These are phyloP conservation scores for Erpetoichthys calabaricus DNA, from an alignment of 2,797 vertebrate species.

Conservation along the genomic window DNA sequence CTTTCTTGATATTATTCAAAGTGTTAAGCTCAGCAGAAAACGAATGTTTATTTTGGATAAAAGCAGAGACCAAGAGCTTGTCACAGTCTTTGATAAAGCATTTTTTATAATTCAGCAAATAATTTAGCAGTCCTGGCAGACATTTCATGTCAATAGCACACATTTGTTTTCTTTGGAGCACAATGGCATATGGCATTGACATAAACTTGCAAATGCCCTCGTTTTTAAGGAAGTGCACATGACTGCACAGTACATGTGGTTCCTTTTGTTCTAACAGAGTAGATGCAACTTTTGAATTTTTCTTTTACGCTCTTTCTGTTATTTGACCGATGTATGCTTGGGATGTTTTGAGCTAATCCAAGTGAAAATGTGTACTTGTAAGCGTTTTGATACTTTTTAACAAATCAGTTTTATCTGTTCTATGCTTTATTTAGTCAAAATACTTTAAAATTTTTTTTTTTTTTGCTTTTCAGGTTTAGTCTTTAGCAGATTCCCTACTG, in stretches of 20 bases:
- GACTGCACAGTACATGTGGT: not conserved
- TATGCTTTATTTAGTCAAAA: too few species aligned
- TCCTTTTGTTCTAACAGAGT: not conserved
- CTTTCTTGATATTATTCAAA: conserved; percentile 48
- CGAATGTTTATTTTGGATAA: conserved; percentile 51
- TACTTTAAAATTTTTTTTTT: too few species aligned
- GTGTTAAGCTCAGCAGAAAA: conserved; percentile 46
- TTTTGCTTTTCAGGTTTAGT: too few species aligned
- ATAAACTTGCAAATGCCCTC: too few species aligned
- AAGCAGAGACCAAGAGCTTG: conserved; percentile 31
- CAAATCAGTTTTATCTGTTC: too few species aligned
- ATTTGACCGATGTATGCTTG: too few species aligned
- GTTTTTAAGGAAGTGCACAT: not conserved
- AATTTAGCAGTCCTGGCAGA: conserved; percentile 2
- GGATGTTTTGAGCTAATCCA: too few species aligned
- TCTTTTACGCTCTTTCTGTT: too few species aligned
- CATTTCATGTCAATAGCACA: not conserved
- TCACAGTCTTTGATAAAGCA: conserved; percentile 40
- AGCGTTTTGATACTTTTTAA: too few species aligned
- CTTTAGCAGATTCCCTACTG: too few species aligned
- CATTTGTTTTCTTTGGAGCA: not conserved
- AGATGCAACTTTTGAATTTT: too few species aligned
- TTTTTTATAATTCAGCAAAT: conserved; percentile 48
- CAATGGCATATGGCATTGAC: not conserved
- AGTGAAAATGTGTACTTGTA: too few species aligned